Conservation (phyloP, 2,888 invertebrate genomes). For the Phalera bucephala region DNA sequence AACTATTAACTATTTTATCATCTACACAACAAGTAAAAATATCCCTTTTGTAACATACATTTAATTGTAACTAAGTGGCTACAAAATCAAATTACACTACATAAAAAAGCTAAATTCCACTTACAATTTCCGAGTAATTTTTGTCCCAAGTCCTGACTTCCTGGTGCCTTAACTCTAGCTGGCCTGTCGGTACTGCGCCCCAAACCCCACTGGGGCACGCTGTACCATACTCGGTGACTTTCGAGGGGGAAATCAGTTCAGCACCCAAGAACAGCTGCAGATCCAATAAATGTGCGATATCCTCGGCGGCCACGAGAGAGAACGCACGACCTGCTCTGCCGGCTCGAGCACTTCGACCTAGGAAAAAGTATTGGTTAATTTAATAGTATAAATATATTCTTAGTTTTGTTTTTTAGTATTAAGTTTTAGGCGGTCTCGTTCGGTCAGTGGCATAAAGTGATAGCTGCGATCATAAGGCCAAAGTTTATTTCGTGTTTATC, state of each 20-base stretch:
- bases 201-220: constrained; percentile 84
- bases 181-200: constrained; percentile 91
- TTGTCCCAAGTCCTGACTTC: constrained; percentile 89
- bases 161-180: constrained; percentile 92
- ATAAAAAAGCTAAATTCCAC: constrained; percentile 34
- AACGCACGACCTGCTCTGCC: constrained; percentile 96
- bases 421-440: too few relatives aligned
- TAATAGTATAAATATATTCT: too few relatives aligned
- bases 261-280: constrained; percentile 96
- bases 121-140: constrained; percentile 89
- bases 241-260: constrained; percentile 67
- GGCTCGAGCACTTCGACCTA: constrained; percentile 96
- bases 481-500: too few relatives aligned
- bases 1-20: too few relatives aligned
- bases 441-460: too few relatives aligned
- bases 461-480: too few relatives aligned
- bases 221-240: constrained; percentile 44
- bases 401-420: too few relatives aligned
- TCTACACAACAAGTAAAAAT: too few relatives aligned
- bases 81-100: too few relatives aligned
- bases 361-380: not conserved
- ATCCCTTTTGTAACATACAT: too few relatives aligned
- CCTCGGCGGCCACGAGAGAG: constrained; percentile 95
- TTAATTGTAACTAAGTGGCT: too few relatives aligned
- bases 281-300: constrained; percentile 96